A percentile compares a stretch with the other conserved stretches of the same genome.
Evolutionary conservation across 2,113 vertebrate species (phyloP).

Genomic region (Cyprinodon tularosa): DNA sequence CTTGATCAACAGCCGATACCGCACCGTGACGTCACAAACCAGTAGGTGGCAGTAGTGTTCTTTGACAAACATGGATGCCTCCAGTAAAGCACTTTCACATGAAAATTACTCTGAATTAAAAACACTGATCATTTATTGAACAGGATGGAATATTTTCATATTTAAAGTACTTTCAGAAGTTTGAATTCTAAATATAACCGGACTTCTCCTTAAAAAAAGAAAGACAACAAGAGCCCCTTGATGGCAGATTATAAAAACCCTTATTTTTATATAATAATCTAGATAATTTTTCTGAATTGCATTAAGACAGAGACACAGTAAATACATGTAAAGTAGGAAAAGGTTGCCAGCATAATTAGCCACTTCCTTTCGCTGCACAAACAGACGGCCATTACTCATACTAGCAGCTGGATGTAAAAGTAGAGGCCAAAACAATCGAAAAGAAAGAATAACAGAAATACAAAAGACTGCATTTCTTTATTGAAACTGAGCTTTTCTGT

Average conservation of each 20-base stretch:
- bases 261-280: conserved; percentile 53
- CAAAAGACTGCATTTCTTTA: conserved; percentile 1
- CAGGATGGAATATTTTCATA: too few relatives aligned
- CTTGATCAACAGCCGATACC: too few relatives aligned
- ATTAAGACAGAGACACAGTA: conserved; percentile 48
- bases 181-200: too few relatives aligned
- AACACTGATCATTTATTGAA: too few relatives aligned
- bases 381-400: conserved; percentile 64
- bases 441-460: conserved; percentile 7
- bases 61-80: too few relatives aligned
- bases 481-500: conserved; percentile 17
- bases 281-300: conserved; percentile 46
- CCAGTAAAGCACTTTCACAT: too few relatives aligned
- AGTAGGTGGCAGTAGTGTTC: too few relatives aligned
- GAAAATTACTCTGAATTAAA: too few relatives aligned
- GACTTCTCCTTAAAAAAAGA: too few relatives aligned
- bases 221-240: neutral
- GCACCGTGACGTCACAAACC: too few relatives aligned
- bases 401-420: conserved; percentile 37
- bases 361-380: conserved; percentile 53
- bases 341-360: conserved; percentile 64
- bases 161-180: too few relatives aligned
- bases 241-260: conserved; percentile 33
- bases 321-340: conserved; percentile 53
- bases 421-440: conserved; percentile 7